Conservation (phyloP, 2,797 vertebrate genomes). For the Pseudochirops corinnae region DNA sequence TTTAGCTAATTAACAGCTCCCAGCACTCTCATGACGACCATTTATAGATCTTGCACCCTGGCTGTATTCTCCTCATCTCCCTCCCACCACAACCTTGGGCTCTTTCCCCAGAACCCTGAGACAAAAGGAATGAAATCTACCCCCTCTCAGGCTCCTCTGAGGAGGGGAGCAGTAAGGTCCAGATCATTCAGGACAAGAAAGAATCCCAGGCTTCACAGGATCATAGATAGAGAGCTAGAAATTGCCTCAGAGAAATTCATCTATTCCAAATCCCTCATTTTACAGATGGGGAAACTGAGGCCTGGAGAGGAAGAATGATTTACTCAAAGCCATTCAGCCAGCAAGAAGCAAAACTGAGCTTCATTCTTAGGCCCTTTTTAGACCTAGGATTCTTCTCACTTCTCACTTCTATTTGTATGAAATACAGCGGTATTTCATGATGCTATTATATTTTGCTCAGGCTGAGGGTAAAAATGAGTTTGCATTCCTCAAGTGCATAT, state of each 20-base stretch:
- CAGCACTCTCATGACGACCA: background rate
- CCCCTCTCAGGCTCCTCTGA: background rate
- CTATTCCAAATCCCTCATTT: background rate
- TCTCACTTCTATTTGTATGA: background rate
- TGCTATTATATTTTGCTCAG: background rate
- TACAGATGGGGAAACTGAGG: background rate
- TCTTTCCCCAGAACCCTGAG: background rate
- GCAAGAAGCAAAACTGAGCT: background rate
- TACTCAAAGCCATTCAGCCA: background rate
- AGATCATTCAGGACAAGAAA: background rate
- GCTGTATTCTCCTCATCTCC: background rate
- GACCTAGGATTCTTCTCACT: background rate
- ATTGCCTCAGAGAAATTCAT: background rate
- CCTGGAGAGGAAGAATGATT: background rate
- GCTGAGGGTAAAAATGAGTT: background rate
- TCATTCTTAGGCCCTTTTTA: background rate
- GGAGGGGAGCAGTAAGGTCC: background rate
- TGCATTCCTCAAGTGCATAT: background rate
- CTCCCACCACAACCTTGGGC: background rate
- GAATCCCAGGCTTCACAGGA: background rate
- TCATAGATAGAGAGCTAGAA: background rate
- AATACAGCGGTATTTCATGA: background rate
- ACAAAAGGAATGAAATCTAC: background rate
- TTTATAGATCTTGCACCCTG: background rate
- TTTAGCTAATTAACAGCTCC: background rate